Percentiles rank a stretch among this genome's conserved stretches.
These are phyloP conservation scores for Boloria euphrosyne DNA, from an alignment of 2,888 invertebrate genomes.

Conservation along the genomic window DNA sequence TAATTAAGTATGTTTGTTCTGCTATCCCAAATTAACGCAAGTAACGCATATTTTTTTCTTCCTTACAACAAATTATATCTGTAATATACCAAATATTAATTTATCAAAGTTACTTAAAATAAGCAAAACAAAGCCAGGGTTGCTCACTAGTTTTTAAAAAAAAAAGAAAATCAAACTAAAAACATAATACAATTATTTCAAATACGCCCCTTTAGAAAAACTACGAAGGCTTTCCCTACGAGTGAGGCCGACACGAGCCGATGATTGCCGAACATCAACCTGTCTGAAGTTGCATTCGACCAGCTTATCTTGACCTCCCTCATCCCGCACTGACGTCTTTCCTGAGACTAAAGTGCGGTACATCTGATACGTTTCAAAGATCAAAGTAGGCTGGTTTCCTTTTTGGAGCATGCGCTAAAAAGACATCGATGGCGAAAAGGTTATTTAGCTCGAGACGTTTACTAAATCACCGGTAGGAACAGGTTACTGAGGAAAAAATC, in stretches of 20 bases:
- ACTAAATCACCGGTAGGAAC: constrained; percentile 28
- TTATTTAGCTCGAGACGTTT: constrained; percentile 40
- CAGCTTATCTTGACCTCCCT: constrained; percentile 46
- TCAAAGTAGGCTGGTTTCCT: constrained; percentile 47
- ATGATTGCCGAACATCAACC: constrained; percentile 48
- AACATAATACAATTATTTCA: constrained; percentile 10
- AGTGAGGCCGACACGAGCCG: constrained; percentile 52
- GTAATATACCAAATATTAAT: no score
- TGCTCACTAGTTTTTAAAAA: neutral
- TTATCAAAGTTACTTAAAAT: no score
- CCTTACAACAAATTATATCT: no score
- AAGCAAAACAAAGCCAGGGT: neutral
- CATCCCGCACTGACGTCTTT: constrained; percentile 32
- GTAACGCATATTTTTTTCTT: no score
- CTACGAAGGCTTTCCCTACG: constrained; percentile 50
- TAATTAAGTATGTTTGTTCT: no score
- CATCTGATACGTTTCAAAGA: constrained; percentile 43
- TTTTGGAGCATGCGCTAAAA: constrained; percentile 56
- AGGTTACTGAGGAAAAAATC: neutral
- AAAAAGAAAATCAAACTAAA: neutral
- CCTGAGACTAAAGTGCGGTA: constrained; percentile 42
- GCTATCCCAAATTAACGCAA: no score
- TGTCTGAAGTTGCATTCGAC: constrained; percentile 56
- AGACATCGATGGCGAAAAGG: constrained; percentile 48
- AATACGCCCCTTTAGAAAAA: constrained; percentile 50